Evolutionary conservation across 2,888 invertebrate genomes (phyloP), one percentile per base, ranked within the genome.

Genomic region (Notodonta ziczac): DNA sequence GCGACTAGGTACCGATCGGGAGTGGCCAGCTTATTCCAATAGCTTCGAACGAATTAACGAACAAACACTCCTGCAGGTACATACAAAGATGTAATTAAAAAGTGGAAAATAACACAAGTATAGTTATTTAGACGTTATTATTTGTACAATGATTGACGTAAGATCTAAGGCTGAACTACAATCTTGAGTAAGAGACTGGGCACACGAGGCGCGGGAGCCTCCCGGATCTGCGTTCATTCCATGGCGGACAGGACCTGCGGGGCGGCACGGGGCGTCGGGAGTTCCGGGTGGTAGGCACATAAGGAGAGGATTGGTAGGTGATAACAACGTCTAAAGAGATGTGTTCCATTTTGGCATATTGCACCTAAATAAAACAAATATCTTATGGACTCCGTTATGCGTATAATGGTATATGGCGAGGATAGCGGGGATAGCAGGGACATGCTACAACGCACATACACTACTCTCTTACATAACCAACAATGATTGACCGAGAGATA

Each of bases 101-200:
- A 74, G 71, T 61, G 66, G 63, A 68, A 66, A 59, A 73, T 77
- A 76, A 80, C 79, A 81, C 73, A 81, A 77, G 68, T 69, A 74
- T 73, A 72, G 62, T 74, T 76, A 67, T 66, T 67, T 62, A 67
- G 74, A 77, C 66, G 76, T 74, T 67, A 73, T 77, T 76, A 81
- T 78, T 84, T 81, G 83, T 83, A 85, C 83, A 84, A 80, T 73
- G 67, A 70, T 72, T 70, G 71, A 71, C 63, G 62, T 74, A 72
- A 75, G 69, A 73, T 77, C 71, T 66, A 71, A 69, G 65, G 69
- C 61, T 69, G 61, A 60, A 59, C 59, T 59, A 59, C 55, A 57
- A 61, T 58, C 66, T 60, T 51, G 58, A 56, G 39, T 50, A 10
- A 48, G 57, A 53, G 59, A 53, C 59, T 58, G 60, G 62, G 54